phyloP scores from a whole-genome alignment of 2,888 invertebrate species.

The Drosophila tripunctata region DNA sequence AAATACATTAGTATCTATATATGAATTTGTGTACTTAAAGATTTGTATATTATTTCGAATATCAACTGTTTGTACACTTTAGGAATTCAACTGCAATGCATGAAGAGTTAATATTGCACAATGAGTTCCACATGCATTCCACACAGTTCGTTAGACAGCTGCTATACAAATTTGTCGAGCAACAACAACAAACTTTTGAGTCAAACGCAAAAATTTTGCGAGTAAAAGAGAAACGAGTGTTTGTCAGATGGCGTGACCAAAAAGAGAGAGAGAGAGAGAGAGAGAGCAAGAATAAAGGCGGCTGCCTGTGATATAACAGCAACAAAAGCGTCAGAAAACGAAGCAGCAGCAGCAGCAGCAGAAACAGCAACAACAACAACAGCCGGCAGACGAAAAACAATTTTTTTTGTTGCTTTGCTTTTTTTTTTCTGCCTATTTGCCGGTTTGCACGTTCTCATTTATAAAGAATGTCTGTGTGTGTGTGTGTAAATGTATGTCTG shows the following conservation, averaged over 20 bases:
- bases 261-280: background rate
- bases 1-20: background rate
- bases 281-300: background rate
- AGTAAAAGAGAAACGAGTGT: constrained; percentile 1
- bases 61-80: background rate
- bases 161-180: constrained; percentile 5
- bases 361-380: constrained; percentile 18
- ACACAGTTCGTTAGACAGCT: constrained; percentile 9
- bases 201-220: constrained; percentile 6
- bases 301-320: constrained; percentile 24
- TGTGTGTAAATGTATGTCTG: background rate
- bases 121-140: constrained; percentile 4
- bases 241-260: background rate
- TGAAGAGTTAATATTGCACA: constrained; percentile 12
- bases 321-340: constrained; percentile 1
- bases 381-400: constrained; percentile 30
- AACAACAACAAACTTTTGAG: constrained; percentile 5
- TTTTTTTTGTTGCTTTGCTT: background rate
- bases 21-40: background rate
- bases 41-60: background rate
- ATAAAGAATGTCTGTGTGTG: background rate
- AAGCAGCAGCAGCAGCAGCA: constrained; percentile 24
- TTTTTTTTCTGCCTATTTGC: constrained; percentile 15
- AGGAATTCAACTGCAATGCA: background rate
- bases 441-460: constrained; percentile 11